Conservation (phyloP, 2,888 invertebrate species). For the Melanophora roralis region DNA sequence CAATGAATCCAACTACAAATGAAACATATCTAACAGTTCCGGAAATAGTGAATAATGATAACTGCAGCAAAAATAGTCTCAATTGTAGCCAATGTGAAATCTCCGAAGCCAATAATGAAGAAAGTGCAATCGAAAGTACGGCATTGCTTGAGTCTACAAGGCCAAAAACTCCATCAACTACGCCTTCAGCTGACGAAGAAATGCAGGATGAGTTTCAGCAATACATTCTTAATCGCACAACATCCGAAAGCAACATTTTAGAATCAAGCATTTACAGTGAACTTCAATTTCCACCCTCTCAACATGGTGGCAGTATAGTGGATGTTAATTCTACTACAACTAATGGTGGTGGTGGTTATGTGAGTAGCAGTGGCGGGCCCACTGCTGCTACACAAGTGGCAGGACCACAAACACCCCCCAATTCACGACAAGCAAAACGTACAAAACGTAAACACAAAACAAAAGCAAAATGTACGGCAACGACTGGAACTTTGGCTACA, state of each 20-base stretch:
- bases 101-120: conserved; percentile 61
- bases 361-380: conserved; percentile 57
- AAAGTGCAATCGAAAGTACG: conserved; percentile 67
- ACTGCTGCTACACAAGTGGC: conserved; percentile 50
- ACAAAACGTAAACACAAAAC: conserved; percentile 71
- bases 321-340: conserved; percentile 20
- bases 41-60: conserved; percentile 71
- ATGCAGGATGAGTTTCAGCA: conserved; percentile 69
- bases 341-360: conserved; percentile 26
- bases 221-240: conserved; percentile 71
- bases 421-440: conserved; percentile 70
- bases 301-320: conserved; percentile 46
- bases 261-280: conserved; percentile 74
- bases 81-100: conserved; percentile 66
- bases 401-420: conserved; percentile 59
- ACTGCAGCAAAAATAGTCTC: conserved; percentile 68
- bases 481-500: conserved; percentile 51
- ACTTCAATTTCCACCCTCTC: conserved; percentile 67
- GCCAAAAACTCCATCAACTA: background rate
- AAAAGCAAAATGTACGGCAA: conserved; percentile 65
- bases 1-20: conserved; percentile 24
- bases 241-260: conserved; percentile 73
- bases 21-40: conserved; percentile 66
- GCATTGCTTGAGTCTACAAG: conserved; percentile 65
- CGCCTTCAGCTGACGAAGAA: conserved; percentile 32